phyloP scores from a whole-genome alignment of 2,113 vertebrate genomes.

The Aythya baeri region DNA sequence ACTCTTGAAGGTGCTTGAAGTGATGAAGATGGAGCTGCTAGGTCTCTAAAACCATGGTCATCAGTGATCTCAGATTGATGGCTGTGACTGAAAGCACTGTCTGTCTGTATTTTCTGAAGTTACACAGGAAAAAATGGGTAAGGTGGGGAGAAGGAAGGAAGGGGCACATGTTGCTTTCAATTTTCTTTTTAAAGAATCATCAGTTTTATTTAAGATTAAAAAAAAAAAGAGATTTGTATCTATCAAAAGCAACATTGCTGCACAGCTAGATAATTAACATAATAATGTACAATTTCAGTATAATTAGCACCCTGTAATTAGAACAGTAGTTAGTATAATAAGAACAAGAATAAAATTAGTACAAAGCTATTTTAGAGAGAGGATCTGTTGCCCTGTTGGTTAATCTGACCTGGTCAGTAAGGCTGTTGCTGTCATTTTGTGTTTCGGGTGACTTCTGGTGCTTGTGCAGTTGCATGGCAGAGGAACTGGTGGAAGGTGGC shows the following conservation, averaged over 20 bases:
- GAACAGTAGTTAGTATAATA: conserved; percentile 16
- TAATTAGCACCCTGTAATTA: conserved; percentile 31
- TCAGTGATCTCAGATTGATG: neutral
- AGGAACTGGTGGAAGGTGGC: neutral
- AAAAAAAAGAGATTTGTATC: neutral
- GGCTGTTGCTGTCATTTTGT: neutral
- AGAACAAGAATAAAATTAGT: conserved; percentile 2
- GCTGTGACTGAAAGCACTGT: neutral
- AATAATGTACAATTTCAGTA: neutral
- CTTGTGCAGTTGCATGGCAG: neutral
- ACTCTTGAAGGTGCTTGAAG: neutral
- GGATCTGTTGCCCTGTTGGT: neutral
- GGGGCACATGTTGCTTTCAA: neutral
- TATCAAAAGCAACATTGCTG: neutral
- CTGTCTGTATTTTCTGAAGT: neutral
- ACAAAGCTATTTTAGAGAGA: neutral
- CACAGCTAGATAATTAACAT: neutral
- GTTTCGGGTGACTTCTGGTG: neutral
- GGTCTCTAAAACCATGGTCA: neutral
- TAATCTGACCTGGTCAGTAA: neutral
- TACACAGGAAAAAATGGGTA: neutral
- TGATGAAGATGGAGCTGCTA: neutral
- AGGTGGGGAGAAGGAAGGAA: neutral
- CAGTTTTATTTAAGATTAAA: neutral
- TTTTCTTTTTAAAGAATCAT: neutral